Conservation (phyloP, 1,140 invertebrate genomes). For the Akabosia matsudoensis region DNA sequence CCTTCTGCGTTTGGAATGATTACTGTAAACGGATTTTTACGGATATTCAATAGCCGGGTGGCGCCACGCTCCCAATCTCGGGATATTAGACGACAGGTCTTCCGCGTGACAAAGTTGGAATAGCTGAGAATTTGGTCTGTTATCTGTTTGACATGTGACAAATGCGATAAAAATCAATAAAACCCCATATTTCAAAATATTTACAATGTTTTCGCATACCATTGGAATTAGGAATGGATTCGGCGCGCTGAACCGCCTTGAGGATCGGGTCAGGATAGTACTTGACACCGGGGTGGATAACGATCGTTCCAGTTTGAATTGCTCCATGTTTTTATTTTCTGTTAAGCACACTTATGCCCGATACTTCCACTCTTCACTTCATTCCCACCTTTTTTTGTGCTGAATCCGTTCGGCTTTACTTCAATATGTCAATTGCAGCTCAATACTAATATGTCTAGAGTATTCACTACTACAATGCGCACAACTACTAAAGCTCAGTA, state of each 20-base stretch:
- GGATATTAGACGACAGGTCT: background rate
- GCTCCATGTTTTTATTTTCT: too few species aligned
- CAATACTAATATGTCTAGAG: too few species aligned
- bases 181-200: background rate
- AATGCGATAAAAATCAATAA: background rate
- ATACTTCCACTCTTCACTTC: too few species aligned
- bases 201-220: background rate
- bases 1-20: background rate
- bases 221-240: conserved; percentile 15
- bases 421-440: too few species aligned
- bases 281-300: background rate
- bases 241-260: background rate
- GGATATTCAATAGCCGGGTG: background rate
- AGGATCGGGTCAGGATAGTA: background rate
- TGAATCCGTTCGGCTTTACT: too few species aligned
- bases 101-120: background rate
- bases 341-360: too few species aligned
- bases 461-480: too few species aligned
- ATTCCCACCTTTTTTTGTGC: too few species aligned
- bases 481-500: too few species aligned
- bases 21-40: background rate
- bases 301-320: background rate
- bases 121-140: background rate
- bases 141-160: background rate
- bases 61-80: conserved; percentile 3